These are phyloP conservation scores for Fulica atra DNA, from an alignment of 2,113 vertebrate species.

Conservation along the genomic window DNA sequence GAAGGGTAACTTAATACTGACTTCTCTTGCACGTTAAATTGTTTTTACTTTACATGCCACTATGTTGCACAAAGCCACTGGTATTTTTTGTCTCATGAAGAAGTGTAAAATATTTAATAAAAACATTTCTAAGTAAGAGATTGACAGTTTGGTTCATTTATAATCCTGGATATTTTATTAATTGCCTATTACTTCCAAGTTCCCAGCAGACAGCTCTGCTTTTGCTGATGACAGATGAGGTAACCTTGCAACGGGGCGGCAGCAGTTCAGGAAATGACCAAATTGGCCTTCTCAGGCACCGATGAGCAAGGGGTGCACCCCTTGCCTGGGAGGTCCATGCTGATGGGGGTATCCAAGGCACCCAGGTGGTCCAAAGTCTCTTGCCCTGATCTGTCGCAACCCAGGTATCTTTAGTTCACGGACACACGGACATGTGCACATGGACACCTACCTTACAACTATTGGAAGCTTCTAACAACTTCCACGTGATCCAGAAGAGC, in stretches of 20 bases:
- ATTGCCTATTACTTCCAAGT: not conserved
- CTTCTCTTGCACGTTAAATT: not conserved
- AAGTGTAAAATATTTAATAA: constrained; percentile 63
- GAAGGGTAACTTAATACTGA: not conserved
- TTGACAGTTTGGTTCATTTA: not conserved
- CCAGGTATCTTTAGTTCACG: not conserved
- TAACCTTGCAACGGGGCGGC: not conserved
- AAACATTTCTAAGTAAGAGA: constrained; percentile 8
- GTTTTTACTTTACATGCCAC: not conserved
- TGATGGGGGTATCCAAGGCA: not conserved
- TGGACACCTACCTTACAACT: not conserved
- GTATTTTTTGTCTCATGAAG: not conserved
- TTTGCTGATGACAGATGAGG: not conserved
- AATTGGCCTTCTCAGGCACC: not conserved
- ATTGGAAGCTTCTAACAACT: not conserved
- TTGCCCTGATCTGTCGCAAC: not conserved
- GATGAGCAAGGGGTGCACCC: not conserved
- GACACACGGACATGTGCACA: too few relatives aligned
- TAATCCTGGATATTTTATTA: not conserved
- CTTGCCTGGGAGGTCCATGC: not conserved
- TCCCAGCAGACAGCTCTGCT: not conserved
- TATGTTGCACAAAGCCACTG: not conserved
- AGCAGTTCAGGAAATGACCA: not conserved
- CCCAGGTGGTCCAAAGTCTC: not conserved
- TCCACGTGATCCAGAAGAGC: not conserved